phyloP scores from a whole-genome alignment of 1,140 invertebrate genomes.

The Anthonomus grandis region DNA sequence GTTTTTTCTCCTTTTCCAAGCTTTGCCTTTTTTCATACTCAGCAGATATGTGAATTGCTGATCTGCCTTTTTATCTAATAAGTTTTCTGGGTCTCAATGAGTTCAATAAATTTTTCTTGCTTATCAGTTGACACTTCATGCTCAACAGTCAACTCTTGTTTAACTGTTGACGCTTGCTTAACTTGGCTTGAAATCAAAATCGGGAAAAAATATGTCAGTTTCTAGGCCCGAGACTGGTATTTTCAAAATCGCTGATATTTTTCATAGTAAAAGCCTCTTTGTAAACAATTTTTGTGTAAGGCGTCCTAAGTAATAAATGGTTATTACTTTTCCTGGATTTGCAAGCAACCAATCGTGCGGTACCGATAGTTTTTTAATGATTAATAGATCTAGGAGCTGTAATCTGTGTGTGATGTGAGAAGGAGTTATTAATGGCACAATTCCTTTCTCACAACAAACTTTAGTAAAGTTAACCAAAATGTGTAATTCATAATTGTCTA shows the following conservation, averaged over 20 bases:
- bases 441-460: constrained; percentile 35
- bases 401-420: constrained; percentile 43
- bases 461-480: constrained; percentile 37
- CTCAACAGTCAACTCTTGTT: too few species aligned
- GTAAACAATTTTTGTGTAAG: not conserved
- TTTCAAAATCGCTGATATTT: not conserved
- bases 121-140: too few species aligned
- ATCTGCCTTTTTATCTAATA: too few species aligned
- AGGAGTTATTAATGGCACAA: constrained; percentile 44
- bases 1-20: too few species aligned
- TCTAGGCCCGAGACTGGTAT: not conserved
- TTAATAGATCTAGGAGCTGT: constrained; percentile 43
- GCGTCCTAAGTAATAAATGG: not conserved
- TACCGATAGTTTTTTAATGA: not conserved
- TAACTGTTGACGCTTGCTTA: too few species aligned
- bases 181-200: too few species aligned
- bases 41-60: too few species aligned
- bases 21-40: too few species aligned
- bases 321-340: not conserved
- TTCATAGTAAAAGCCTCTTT: not conserved
- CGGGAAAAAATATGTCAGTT: not conserved
- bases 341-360: not conserved
- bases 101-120: too few species aligned
- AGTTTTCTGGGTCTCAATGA: too few species aligned
- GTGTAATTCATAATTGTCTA: constrained; percentile 49